Evolutionary conservation across 2,797 vertebrate genomes (phyloP), one percentile per base, ranked within the genome.

Genomic region (Gobio occitaniae): DNA sequence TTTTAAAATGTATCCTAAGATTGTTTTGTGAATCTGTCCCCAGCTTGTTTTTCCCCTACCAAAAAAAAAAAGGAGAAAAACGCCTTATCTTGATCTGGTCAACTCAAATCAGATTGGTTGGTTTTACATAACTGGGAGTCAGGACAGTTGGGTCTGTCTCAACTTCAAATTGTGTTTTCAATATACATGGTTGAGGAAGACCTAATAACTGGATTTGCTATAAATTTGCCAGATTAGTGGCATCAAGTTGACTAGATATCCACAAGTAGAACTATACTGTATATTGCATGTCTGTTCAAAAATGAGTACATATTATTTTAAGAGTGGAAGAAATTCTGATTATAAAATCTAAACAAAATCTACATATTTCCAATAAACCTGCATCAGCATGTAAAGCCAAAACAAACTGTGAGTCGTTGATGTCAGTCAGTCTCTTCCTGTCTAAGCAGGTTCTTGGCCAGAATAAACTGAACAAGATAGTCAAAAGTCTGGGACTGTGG

Each of bases 401-500:
- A 82, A 82, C 54, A 63, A 70, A 47, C 12, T 32, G 36, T 29
- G 2, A 56, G 6, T 61, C 7, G 9, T 47, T 47, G 38, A 44
- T 54, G 68, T 21, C 38, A 47, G 38, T 54, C 52, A 41, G 32
- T 38, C 19, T 77, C 52, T 56, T 76, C 19, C 74, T 56, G 32
- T 32, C 32, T 41, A 10, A 16, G 12, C 36, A 10, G 13, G 36
- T 44, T 38, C 56, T 82, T 38, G 11, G 54, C 25, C 41, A 71
- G 68, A 52, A 69, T n/a, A 69, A 69, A 36, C 63, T 72, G 44
- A 13, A n/a, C 12, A 50, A 32, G 4, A 61, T 50, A 63, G 29
- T 47, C 68, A 82, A 4, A 74, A 65, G 70, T 75, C 70, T 38
- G 19, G 38, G 41, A 41, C 69, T 63, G 13, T 41, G 29, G 70